phyloP scores from a whole-genome alignment of 2,888 invertebrate genomes.

The Oasisia sp. region DNA sequence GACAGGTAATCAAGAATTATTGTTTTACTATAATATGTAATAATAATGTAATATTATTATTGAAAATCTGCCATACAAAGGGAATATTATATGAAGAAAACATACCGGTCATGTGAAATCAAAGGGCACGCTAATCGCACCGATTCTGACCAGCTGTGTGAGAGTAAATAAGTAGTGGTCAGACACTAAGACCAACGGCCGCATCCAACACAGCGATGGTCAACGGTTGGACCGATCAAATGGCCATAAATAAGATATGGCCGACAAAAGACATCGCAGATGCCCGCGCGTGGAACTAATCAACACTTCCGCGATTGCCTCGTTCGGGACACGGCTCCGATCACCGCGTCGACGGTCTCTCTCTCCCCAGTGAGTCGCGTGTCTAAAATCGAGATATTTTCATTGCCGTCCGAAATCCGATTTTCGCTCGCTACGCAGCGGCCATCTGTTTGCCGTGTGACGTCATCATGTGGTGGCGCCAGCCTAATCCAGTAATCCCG shows the following conservation, averaged over 20 bases:
- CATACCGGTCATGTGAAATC: no score
- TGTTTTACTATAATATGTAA: no score
- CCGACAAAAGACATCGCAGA: neutral
- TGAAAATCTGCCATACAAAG: no score
- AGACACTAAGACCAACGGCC: neutral
- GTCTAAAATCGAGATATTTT: neutral
- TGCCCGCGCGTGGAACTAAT: neutral
- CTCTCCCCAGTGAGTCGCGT: neutral
- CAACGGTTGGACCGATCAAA: neutral
- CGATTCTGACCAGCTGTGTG: neutral
- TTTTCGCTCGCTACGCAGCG: neutral
- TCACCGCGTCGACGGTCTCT: neutral
- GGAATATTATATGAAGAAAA: no score
- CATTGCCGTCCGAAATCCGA: conserved; percentile 13
- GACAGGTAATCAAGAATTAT: no score
- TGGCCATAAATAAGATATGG: neutral
- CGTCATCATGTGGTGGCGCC: neutral
- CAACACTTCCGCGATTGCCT: neutral
- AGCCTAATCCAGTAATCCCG: conserved; percentile 17
- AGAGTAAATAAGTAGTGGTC: neutral
- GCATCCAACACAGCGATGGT: neutral
- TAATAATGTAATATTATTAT: no score
- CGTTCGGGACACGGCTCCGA: neutral
- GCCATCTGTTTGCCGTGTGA: neutral
- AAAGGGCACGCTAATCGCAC: no score